These are phyloP conservation scores for human DNA, from an alignment of 2,113 vertebrate species.

Conservation along the genomic window DNA sequence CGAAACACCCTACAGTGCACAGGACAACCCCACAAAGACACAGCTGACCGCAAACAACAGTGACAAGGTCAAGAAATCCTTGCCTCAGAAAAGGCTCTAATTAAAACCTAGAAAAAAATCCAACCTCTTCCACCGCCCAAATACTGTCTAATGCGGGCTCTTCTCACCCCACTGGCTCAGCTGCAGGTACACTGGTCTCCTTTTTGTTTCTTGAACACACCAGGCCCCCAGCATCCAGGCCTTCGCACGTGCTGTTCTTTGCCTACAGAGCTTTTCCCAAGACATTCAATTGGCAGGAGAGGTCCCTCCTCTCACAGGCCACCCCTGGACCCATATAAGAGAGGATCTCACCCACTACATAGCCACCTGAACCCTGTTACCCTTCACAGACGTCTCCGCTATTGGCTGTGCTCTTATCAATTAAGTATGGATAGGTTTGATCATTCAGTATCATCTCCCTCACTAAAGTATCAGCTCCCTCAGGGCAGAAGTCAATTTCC, in stretches of 20 bases:
- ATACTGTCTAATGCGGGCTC: not conserved
- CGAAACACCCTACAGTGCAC: not conserved
- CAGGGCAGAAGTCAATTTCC: rapidly evolving
- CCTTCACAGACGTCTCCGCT: not conserved
- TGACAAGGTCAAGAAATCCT: not conserved
- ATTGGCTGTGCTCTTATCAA: rapidly evolving
- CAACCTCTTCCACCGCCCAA: rapidly evolving
- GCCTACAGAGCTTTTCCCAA: not conserved
- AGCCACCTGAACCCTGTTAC: not conserved
- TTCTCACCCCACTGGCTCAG: not conserved
- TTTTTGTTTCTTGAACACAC: not conserved
- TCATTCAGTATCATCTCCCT: rapidly evolving
- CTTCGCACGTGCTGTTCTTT: not conserved
- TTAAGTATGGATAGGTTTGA: rapidly evolving
- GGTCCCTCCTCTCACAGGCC: not conserved
- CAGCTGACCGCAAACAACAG: not conserved
- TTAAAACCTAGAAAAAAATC: not conserved
- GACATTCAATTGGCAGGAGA: not conserved
- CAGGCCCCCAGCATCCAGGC: not conserved
- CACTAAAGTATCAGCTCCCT: no score
- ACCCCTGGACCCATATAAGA: not conserved
- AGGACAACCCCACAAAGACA: not conserved
- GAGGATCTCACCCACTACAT: no score
- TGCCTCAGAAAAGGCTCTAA: not conserved
- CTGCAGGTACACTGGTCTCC: not conserved